These are phyloP conservation scores for Metallyticus violacea DNA, from an alignment of 2,888 invertebrate genomes.

Conservation along the genomic window DNA sequence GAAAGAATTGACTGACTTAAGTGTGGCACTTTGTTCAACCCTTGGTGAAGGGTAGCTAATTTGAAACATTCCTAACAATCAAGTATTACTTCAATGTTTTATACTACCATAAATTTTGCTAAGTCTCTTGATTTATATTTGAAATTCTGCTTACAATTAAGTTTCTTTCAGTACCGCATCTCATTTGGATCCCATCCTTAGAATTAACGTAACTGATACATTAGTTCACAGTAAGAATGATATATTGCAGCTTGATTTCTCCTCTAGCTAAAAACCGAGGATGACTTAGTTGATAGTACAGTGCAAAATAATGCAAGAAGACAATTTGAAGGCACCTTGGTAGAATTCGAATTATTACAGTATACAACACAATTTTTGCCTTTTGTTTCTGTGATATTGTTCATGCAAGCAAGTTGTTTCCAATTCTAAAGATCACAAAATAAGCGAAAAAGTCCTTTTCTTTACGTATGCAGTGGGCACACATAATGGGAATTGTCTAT, in stretches of 20 bases:
- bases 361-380: neutral
- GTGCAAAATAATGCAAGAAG: neutral
- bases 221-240: conserved; percentile 1
- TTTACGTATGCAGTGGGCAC: neutral
- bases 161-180: neutral
- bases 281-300: neutral
- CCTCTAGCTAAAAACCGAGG: neutral
- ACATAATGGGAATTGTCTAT: neutral
- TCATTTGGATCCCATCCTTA: neutral
- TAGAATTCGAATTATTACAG: neutral
- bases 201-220: neutral
- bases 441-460: neutral
- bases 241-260: neutral
- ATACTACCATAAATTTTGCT: neutral
- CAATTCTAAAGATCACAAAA: neutral
- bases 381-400: too few species aligned
- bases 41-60: neutral
- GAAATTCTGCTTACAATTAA: neutral
- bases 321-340: neutral
- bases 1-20: neutral
- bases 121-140: neutral
- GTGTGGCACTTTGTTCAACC: neutral
- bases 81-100: neutral
- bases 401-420: neutral
- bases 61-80: neutral